Conservation (phyloP, 2,888 invertebrate species). For the Malachius bipustulatus region DNA sequence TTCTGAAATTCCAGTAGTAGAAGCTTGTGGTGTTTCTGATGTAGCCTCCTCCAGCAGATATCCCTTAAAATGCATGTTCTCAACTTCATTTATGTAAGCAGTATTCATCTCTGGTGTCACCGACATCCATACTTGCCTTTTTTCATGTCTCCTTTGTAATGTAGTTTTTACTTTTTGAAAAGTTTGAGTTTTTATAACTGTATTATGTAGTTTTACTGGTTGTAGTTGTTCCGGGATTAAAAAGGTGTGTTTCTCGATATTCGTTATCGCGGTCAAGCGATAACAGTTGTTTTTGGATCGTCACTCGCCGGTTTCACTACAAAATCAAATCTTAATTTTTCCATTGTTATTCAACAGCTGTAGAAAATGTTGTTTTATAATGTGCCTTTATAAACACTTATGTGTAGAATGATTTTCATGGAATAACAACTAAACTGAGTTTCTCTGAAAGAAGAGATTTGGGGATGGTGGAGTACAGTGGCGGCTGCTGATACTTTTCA, state of each 20-base stretch:
- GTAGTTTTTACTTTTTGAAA: slow-evolving; percentile 18
- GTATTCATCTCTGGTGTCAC: slow-evolving; percentile 14
- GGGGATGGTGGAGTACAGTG: too few relatives aligned
- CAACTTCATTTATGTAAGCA: slow-evolving; percentile 18
- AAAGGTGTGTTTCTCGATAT: slow-evolving; percentile 11
- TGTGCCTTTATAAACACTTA: too few relatives aligned
- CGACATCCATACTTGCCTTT: slow-evolving; percentile 18
- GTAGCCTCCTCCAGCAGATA: slow-evolving; percentile 14
- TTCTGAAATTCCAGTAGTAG: neutral
- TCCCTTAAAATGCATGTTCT: slow-evolving; percentile 16
- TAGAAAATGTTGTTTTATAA: slow-evolving; percentile 9
- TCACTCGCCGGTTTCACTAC: slow-evolving; percentile 8
- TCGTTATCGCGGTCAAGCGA: slow-evolving; percentile 14
- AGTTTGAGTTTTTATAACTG: slow-evolving; percentile 6
- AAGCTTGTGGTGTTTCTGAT: slow-evolving; percentile 7
- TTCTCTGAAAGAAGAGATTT: too few relatives aligned
- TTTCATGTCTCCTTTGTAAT: slow-evolving; percentile 17
- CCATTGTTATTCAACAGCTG: too few relatives aligned
- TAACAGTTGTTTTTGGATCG: slow-evolving; percentile 15
- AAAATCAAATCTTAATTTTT: slow-evolving; percentile 16
- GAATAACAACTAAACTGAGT: too few relatives aligned
- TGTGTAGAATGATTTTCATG: too few relatives aligned
- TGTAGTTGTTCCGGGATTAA: slow-evolving; percentile 8
- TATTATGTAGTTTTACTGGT: neutral
- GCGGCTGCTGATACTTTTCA: too few relatives aligned